A percentile compares a stretch with the other conserved stretches of the same genome.
Evolutionary conservation across 2,888 invertebrate genomes (phyloP).

Genomic region (Nasonia oneida): DNA sequence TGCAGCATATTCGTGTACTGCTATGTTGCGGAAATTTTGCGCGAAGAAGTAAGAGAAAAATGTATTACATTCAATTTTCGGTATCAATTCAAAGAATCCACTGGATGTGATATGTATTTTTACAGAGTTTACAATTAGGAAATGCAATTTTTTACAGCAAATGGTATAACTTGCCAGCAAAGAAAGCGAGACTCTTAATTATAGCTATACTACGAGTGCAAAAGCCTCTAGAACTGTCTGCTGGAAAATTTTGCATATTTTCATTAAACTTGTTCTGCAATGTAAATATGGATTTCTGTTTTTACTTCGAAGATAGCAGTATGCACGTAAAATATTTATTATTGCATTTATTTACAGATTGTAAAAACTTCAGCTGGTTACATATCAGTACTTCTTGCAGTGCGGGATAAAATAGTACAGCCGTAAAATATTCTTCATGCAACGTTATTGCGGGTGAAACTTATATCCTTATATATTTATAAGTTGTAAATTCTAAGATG

Average conservation of each 20-base stretch:
- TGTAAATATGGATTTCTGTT: conserved; percentile 62
- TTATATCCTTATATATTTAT: no score
- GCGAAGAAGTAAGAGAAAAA: conserved; percentile 52
- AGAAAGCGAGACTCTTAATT: conserved; percentile 63
- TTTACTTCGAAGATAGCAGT: background rate
- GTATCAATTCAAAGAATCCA: background rate
- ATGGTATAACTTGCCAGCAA: conserved; percentile 67
- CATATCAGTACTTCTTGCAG: conserved; percentile 51
- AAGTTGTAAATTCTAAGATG: no score
- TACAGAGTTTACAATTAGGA: conserved; percentile 66
- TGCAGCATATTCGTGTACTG: conserved; percentile 62
- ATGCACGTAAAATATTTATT: background rate
- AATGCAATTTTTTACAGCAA: conserved; percentile 65
- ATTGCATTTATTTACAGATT: conserved; percentile 40
- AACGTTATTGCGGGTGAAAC: background rate
- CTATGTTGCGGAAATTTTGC: conserved; percentile 59
- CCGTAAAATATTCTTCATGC: background rate
- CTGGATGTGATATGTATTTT: conserved; percentile 5
- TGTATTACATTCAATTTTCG: background rate
- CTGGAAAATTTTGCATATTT: conserved; percentile 70
- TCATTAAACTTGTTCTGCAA: conserved; percentile 68
- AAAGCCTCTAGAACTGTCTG: conserved; percentile 69
- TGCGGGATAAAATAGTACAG: conserved; percentile 33
- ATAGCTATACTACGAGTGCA: conserved; percentile 65
- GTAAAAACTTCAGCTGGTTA: conserved; percentile 46